Base-by-base conservation (phyloP, 1,140 invertebrate species). In the Cyclina sinensis region DNA sequence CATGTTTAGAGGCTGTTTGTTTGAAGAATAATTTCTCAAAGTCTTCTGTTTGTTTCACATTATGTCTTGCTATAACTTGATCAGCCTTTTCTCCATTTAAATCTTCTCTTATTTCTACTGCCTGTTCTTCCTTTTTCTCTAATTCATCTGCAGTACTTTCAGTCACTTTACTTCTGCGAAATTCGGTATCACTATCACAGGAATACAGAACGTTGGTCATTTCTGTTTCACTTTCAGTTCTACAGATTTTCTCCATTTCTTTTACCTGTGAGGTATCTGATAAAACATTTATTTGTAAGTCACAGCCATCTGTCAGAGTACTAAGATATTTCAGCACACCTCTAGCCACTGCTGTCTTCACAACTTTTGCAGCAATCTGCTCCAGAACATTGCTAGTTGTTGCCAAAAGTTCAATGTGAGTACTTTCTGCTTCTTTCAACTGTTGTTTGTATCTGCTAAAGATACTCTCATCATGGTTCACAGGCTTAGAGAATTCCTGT, bases 21-120 rank as follows among this genome's bases (percentile, higher is more conserved):
- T 70, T 84, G 27, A 84, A 84, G 16, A 70, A 54, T 27, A 84
- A 51, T 35, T 84, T 70, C 21, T 51, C 81, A 51, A 84, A 70
- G 46, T 84, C 81, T 12, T 70, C 65, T 12, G 24, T 3, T 68
- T n/a, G n/a, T n/a, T n/a, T n/a, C n/a, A n/a, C n/a, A n/a, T n/a
- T n/a, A n/a, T 12, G 39, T 43, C 27, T 4, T 14, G 30, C 18
- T 12, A 2, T 12, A 30, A 14, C 18, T 12, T 62, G 24, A 30
- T 37, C 18, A 21, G 27, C 57, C 11, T 46, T 35, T 65, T 12
- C 27, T 39, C 54, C 74, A 30, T 46, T n/a, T 81, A 3, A 18
- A 30, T 14, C 18, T 80, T 3, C 35, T 54, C 78, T 57, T 46
- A 21, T 32, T 54, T 57, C 21, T 27, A 12, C 27, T 24, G 46